Conservation (phyloP, 1,140 invertebrate genomes). For the Diploscapter pachys region DNA sequence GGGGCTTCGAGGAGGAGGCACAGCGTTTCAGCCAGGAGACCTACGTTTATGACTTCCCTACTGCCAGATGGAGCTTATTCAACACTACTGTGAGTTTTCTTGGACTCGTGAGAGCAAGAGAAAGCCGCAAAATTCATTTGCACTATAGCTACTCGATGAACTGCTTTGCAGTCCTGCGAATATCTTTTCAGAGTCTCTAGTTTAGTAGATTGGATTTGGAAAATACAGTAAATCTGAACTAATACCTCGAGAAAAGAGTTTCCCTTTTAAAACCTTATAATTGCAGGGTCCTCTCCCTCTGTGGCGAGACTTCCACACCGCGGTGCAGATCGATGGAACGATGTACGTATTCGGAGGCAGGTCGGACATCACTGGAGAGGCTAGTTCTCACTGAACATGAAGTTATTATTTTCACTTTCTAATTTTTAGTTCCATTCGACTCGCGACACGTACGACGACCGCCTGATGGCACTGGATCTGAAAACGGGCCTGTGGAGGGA, state of each 20-base stretch:
- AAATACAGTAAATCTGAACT: no score
- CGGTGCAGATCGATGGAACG: slow-evolving; percentile 69
- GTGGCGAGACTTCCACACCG: slow-evolving; percentile 81
- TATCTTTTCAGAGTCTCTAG: no score
- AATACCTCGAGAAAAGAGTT: background rate
- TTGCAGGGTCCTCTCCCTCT: slow-evolving; percentile 66
- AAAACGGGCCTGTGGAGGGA: slow-evolving; percentile 69
- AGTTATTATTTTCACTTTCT: background rate
- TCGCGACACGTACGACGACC: slow-evolving; percentile 74
- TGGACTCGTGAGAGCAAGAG: background rate
- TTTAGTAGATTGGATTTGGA: no score
- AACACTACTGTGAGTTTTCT: slow-evolving; percentile 1
- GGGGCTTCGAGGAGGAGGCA: slow-evolving; percentile 73
- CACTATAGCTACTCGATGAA: no score
- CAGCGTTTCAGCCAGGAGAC: slow-evolving; percentile 77
- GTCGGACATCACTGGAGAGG: slow-evolving; percentile 68
- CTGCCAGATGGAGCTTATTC: slow-evolving; percentile 67
- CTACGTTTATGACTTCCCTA: slow-evolving; percentile 72
- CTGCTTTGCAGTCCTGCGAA: no score
- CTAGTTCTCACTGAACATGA: slow-evolving; percentile 26
- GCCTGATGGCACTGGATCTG: slow-evolving; percentile 75
- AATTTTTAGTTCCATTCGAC: slow-evolving; percentile 64
- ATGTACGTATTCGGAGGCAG: slow-evolving; percentile 86
- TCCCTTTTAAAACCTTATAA: background rate
- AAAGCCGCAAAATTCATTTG: no score